Percentiles rank a stretch among this genome's conserved stretches.
These are phyloP conservation scores for Scylla paramamosain DNA, from an alignment of 1,140 invertebrate species.

Conservation along the genomic window DNA sequence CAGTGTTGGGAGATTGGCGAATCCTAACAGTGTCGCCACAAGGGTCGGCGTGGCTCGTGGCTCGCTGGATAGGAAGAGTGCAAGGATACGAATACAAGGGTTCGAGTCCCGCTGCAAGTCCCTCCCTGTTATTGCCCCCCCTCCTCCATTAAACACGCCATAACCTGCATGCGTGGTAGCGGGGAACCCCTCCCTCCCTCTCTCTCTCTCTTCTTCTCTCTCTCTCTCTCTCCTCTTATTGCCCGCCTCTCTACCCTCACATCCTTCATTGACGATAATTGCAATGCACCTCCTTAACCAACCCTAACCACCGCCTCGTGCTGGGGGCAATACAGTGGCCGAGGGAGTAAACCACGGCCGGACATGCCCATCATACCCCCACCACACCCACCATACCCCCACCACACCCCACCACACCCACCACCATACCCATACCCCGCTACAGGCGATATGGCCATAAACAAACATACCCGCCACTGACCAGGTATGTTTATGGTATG, in stretches of 20 bases:
- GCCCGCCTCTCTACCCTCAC: not conserved
- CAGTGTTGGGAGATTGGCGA: not conserved
- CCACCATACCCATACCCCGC: too few relatives aligned
- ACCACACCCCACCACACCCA: too few relatives aligned
- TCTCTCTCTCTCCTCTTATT: not conserved
- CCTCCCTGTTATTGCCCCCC: not conserved
- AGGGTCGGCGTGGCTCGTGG: not conserved
- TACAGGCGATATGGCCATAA: too few relatives aligned
- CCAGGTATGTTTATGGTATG: too few relatives aligned
- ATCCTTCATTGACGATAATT: not conserved
- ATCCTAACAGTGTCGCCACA: not conserved
- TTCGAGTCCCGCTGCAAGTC: not conserved
- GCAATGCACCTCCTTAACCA: not conserved
- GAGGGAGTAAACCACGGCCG: too few relatives aligned
- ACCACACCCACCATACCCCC: too few relatives aligned
- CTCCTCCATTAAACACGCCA: not conserved
- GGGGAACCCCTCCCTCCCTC: not conserved
- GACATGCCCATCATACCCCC: too few relatives aligned
- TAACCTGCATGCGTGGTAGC: not conserved
- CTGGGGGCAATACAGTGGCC: not conserved
- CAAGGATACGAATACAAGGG: not conserved
- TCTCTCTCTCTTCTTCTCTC: too few relatives aligned
- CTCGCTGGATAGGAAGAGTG: not conserved
- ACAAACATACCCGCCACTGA: too few relatives aligned
- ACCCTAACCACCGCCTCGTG: not conserved